Conservation (phyloP, 2,797 vertebrate species). For the Triplophysa yarkandensis region DNA sequence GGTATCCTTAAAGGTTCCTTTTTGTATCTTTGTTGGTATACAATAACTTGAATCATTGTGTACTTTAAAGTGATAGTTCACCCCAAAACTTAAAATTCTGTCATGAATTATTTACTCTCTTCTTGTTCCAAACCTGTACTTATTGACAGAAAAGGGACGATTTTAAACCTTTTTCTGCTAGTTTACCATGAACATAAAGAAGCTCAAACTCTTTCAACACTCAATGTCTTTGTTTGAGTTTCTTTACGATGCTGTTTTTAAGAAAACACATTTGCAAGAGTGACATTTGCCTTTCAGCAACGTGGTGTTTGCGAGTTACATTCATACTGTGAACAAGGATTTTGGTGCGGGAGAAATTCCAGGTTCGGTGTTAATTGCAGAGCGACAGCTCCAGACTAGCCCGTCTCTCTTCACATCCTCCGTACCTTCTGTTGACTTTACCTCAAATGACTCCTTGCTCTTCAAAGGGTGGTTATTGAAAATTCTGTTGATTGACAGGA, state of each 20-base stretch:
- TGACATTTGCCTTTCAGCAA: constrained; percentile 44
- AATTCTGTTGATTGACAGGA: not conserved
- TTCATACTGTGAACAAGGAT: not conserved
- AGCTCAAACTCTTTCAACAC: constrained; percentile 39
- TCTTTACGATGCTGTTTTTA: constrained; percentile 31
- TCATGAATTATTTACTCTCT: no score
- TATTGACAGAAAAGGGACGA: no score
- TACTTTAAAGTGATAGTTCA: no score
- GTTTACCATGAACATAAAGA: constrained; percentile 12
- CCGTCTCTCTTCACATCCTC: constrained; percentile 65
- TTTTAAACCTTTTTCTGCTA: no score
- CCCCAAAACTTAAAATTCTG: no score
- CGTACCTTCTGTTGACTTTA: constrained; percentile 70
- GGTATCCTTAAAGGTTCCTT: no score
- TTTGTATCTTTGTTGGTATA: no score
- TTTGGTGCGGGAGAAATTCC: constrained; percentile 64
- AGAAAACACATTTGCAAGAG: constrained; percentile 36
- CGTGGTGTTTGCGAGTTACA: constrained; percentile 8
- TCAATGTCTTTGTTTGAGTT: not conserved
- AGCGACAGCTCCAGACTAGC: constrained; percentile 71
- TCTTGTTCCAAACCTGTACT: no score
- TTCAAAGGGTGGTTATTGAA: no score
- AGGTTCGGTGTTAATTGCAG: constrained; percentile 71
- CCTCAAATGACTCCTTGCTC: not conserved
- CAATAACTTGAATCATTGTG: no score